These are phyloP conservation scores for Tachuris rubrigastra DNA, from an alignment of 2,113 vertebrate species.

Conservation along the genomic window DNA sequence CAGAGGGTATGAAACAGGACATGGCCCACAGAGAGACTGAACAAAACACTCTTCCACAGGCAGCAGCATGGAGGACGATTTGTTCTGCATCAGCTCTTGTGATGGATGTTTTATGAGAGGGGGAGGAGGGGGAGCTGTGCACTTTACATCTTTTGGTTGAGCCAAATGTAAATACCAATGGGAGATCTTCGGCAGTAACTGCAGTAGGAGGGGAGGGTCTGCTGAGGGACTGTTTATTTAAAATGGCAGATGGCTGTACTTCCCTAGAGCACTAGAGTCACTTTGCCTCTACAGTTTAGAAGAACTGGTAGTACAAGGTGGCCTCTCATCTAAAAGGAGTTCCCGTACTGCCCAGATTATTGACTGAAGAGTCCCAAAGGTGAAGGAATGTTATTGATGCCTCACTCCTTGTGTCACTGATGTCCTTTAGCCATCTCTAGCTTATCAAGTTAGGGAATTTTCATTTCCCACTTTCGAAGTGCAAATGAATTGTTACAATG, in stretches of 20 bases:
- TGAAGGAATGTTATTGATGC: slow-evolving; percentile 26
- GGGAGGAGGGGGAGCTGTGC: slow-evolving; percentile 21
- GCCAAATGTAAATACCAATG: slow-evolving; percentile 60
- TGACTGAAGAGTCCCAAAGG: slow-evolving; percentile 31
- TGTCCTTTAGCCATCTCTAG: background rate
- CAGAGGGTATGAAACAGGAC: background rate
- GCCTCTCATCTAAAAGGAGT: background rate
- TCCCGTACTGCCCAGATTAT: background rate
- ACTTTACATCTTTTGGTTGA: slow-evolving; percentile 68
- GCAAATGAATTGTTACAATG: background rate
- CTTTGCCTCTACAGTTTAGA: slow-evolving; percentile 20
- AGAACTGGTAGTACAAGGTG: background rate
- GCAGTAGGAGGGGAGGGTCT: slow-evolving; percentile 9
- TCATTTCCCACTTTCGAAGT: background rate
- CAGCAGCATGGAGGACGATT: background rate
- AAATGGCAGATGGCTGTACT: background rate
- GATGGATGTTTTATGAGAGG: slow-evolving; percentile 44
- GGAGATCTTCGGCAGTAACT: slow-evolving; percentile 43
- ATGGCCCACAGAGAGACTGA: background rate
- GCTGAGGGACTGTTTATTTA: slow-evolving; percentile 20
- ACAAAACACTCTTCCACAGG: background rate
- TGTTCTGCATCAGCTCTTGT: slow-evolving; percentile 19
- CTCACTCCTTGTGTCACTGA: background rate
- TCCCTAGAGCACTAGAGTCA: slow-evolving; percentile 43
- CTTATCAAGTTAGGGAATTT: background rate